Evolutionary conservation across 2,888 invertebrate species (phyloP).

Genomic region (Tanytarsus gracilentus): DNA sequence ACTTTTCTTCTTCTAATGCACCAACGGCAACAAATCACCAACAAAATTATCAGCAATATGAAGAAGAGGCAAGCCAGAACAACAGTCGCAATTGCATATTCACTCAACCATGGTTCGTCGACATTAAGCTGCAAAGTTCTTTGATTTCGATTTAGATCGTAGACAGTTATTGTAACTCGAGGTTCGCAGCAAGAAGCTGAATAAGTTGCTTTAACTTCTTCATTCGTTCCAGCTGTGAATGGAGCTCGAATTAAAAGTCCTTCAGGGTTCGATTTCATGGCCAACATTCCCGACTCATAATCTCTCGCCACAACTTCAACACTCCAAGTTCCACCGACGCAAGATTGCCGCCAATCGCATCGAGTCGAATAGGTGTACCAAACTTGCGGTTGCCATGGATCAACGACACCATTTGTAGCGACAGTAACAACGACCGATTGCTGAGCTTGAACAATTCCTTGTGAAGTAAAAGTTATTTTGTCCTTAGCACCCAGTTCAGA

Average conservation of each 20-base stretch:
- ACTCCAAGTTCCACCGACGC: slow-evolving; percentile 60
- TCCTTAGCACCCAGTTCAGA: slow-evolving; percentile 51
- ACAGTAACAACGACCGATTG: slow-evolving; percentile 44
- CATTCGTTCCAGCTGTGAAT: slow-evolving; percentile 59
- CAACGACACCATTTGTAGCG: slow-evolving; percentile 39
- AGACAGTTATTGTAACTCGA: slow-evolving; percentile 55
- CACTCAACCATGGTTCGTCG: slow-evolving; percentile 40
- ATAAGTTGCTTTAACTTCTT: slow-evolving; percentile 57
- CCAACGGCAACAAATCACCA: slow-evolving; percentile 51
- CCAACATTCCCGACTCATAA: slow-evolving; percentile 53
- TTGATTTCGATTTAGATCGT: slow-evolving; percentile 59
- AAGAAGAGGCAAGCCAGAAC: slow-evolving; percentile 56
- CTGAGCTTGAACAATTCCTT: slow-evolving; percentile 40
- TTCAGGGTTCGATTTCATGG: slow-evolving; percentile 49
- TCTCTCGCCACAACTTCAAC: slow-evolving; percentile 60
- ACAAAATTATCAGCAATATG: slow-evolving; percentile 51
- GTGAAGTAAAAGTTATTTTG: slow-evolving; percentile 53
- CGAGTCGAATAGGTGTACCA: slow-evolving; percentile 56
- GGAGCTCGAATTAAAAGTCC: slow-evolving; percentile 54
- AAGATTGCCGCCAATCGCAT: slow-evolving; percentile 51
- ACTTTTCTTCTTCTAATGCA: slow-evolving; percentile 44
- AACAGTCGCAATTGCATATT: slow-evolving; percentile 58
- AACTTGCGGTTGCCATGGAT: slow-evolving; percentile 51
- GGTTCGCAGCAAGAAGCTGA: slow-evolving; percentile 65
- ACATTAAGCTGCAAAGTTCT: slow-evolving; percentile 55